A percentile compares a stretch with the other conserved stretches of the same genome.
phyloP scores from a whole-genome alignment of 2,888 invertebrate species.

The Cantharis lateralis region DNA sequence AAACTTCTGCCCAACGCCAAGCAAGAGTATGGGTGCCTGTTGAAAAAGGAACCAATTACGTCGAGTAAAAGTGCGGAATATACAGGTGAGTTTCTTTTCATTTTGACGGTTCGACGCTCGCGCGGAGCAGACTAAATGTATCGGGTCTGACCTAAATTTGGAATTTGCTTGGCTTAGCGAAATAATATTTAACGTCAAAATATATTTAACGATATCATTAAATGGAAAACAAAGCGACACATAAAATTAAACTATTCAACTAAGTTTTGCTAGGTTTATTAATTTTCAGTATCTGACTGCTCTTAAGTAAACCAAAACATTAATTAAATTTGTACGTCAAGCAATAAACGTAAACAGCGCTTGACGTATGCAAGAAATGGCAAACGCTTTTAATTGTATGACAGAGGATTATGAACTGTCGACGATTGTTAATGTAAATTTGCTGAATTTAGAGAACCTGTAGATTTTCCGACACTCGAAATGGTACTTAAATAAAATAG shows the following conservation, averaged over 20 bases:
- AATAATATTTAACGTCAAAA: conserved; percentile 1
- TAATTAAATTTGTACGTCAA: conserved; percentile 40
- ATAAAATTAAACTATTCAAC: conserved; percentile 16
- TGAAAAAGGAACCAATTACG: conserved; percentile 58
- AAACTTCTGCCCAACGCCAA: conserved; percentile 59
- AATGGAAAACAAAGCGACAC: conserved; percentile 12
- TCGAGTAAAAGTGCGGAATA: conserved; percentile 62
- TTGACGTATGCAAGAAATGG: conserved; percentile 33
- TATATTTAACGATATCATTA: conserved; percentile 6
- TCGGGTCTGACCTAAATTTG: background rate
- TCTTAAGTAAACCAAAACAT: conserved; percentile 29
- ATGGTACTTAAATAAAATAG: conserved; percentile 40
- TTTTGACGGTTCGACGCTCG: background rate
- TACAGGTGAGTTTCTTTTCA: conserved; percentile 49
- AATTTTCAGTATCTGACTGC: conserved; percentile 29
- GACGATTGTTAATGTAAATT: conserved; percentile 40
- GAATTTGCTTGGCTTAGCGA: background rate
- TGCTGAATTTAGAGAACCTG: conserved; percentile 36
- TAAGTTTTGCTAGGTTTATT: conserved; percentile 22
- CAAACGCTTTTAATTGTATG: conserved; percentile 32
- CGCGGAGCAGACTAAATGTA: background rate
- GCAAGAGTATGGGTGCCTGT: conserved; percentile 58
- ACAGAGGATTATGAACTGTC: conserved; percentile 40
- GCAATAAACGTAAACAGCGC: conserved; percentile 34
- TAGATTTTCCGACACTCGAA: conserved; percentile 34